A percentile compares a stretch with the other conserved stretches of the same genome.
Conservation (phyloP, 2,888 invertebrate species). For the Stramonita haemastoma region DNA sequence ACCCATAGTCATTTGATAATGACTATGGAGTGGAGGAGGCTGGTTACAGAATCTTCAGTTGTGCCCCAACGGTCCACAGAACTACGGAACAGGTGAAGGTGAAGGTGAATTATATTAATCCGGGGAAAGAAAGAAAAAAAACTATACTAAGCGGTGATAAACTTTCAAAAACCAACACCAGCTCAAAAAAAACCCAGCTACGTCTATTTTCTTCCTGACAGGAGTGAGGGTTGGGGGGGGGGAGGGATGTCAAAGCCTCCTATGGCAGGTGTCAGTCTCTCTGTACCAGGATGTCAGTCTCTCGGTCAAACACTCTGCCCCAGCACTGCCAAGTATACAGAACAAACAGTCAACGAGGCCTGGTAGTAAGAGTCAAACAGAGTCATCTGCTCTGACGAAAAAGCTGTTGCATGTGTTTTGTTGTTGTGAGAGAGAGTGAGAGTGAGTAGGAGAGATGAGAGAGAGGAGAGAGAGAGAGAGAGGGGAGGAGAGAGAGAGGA, state of each 20-base stretch:
- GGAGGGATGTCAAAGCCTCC: not conserved
- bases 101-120: too few species aligned
- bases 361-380: too few species aligned
- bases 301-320: not conserved
- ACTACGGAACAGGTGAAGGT: too few species aligned
- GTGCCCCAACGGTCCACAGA: too few species aligned
- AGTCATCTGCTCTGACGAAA: too few species aligned
- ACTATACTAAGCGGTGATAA: too few species aligned
- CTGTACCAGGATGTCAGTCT: not conserved
- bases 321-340: not conserved
- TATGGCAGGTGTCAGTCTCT: not conserved
- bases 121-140: too few species aligned
- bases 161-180: too few species aligned
- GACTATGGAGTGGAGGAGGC: too few species aligned
- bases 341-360: too few species aligned
- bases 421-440: not conserved
- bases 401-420: not conserved
- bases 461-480: not conserved
- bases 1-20: too few species aligned
- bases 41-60: too few species aligned
- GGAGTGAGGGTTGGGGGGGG: not conserved
- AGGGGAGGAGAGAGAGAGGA: not conserved
- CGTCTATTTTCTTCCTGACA: not conserved
- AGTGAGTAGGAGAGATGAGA: not conserved
- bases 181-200: not conserved